Evolutionary conservation across 2,113 vertebrate genomes (phyloP).

Genomic region (Nicator chloris): DNA sequence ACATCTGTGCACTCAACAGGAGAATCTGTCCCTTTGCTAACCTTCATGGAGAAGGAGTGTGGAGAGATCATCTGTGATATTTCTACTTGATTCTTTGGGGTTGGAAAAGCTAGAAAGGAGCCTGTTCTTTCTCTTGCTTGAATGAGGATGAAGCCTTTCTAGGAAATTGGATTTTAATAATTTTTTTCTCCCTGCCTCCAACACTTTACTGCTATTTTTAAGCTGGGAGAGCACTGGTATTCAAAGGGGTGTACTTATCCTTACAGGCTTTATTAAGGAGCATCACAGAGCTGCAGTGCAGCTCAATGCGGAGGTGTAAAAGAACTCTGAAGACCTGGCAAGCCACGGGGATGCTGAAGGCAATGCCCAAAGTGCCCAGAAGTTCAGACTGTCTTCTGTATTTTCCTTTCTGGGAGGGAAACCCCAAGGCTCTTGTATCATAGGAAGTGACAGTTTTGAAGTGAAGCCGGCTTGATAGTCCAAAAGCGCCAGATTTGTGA

Average conservation of each 20-base stretch:
- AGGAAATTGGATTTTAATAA: neutral
- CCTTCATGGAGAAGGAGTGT: neutral
- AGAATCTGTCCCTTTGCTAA: neutral
- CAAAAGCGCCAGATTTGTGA: neutral
- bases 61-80: neutral
- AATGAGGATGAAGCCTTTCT: neutral
- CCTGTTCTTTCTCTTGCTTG: neutral
- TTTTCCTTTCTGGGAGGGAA: neutral
- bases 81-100: neutral
- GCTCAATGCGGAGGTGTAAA: neutral
- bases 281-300: accelerated
- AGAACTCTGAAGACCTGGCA: neutral
- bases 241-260: neutral
- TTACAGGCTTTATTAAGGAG: neutral
- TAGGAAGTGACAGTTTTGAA: neutral
- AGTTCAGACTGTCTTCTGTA: neutral
- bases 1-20: neutral
- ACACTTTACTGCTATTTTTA: neutral
- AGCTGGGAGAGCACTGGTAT: neutral
- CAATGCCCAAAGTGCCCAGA: conserved; percentile 27
- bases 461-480: neutral
- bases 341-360: neutral
- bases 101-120: neutral
- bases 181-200: neutral
- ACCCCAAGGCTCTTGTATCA: neutral